Conservation (phyloP, 2,888 invertebrate species). For the Apotomis betuletana region DNA sequence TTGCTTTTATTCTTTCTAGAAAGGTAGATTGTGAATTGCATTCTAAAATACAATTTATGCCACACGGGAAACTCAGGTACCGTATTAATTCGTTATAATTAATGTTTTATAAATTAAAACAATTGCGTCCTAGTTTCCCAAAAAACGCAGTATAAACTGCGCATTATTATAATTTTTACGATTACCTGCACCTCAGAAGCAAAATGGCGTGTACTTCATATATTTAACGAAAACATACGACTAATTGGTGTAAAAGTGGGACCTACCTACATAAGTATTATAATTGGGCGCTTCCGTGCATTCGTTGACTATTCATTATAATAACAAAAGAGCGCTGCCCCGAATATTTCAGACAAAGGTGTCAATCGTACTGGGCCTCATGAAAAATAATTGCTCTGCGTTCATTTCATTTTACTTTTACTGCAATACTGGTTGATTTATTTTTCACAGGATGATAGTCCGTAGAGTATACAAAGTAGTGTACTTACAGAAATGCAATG, state of each 20-base stretch:
- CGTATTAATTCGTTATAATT: slow-evolving; percentile 31
- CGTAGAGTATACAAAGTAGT: too few species aligned
- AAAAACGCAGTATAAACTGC: slow-evolving; percentile 15
- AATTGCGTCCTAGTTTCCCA: slow-evolving; percentile 25
- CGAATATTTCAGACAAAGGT: slow-evolving; percentile 31
- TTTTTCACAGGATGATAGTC: too few species aligned
- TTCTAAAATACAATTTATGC: slow-evolving; percentile 8
- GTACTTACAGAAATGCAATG: too few species aligned
- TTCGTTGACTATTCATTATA: slow-evolving; percentile 30
- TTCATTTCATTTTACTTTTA: not conserved
- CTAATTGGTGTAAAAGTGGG: not conserved
- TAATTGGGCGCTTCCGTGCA: slow-evolving; percentile 31
- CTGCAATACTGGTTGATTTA: too few species aligned
- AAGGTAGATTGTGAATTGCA: not conserved
- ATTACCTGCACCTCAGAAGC: not conserved
- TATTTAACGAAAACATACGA: not conserved
- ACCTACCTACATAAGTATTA: not conserved
- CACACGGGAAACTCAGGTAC: slow-evolving; percentile 14
- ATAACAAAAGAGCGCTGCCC: slow-evolving; percentile 33
- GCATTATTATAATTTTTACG: slow-evolving; percentile 3
- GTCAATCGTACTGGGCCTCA: slow-evolving; percentile 16
- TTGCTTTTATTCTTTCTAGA: not conserved
- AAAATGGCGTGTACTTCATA: not conserved
- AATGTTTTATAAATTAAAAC: slow-evolving; percentile 25
- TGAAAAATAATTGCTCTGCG: slow-evolving; percentile 6